Base-by-base conservation (phyloP, 1,140 invertebrate species). In the Choristoneura fumiferana region DNA sequence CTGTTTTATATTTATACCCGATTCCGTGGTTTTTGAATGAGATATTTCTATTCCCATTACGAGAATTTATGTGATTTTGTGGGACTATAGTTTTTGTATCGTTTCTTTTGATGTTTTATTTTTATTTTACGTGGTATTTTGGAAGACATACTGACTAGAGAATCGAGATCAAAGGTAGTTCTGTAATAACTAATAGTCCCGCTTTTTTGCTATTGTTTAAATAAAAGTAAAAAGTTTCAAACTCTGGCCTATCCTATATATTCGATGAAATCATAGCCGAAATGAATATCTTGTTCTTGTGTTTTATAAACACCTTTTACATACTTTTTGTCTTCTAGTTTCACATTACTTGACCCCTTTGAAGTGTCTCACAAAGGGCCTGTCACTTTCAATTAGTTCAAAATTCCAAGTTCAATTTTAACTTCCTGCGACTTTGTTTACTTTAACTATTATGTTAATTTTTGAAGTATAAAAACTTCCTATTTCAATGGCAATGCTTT, bases 341-440 rank as follows among this genome's bases (percentile, higher is more conserved):
- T 58, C 57, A 56, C 57, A 60, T 54, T 58, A 13, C 37, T 13
- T 17, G 13, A 39, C 53, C 58, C 57, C 63, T 57, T 57, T 63
- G 62, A 22, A 70, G 65, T 65, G 73, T 68, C 33, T 52, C 57
- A 68, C 64, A 76, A 80, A 64, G 40, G 60, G 65, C 60, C 52
- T 63, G 69, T 78, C 75, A 57, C 56, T 64, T 71, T 73, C 75
- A 78, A 78, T 78, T 81, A 78, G 65, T 45, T 55, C 18, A 65
- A 49, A 49, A 67, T 60, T 67, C 62, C 49, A 52, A 54, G 17
- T 57, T 67, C 65, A 76, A 70, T 62, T 63, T 60, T 75, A 60
- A 73, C 71, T 45, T 62, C 45, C 39, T 56, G 43, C 49, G 63
- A 63, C 58, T 33, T 65, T 57, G 63, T 63, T 60, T 66, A 58